phyloP scores from a whole-genome alignment of 2,113 vertebrate genomes.

The Telmatochromis sp. region DNA sequence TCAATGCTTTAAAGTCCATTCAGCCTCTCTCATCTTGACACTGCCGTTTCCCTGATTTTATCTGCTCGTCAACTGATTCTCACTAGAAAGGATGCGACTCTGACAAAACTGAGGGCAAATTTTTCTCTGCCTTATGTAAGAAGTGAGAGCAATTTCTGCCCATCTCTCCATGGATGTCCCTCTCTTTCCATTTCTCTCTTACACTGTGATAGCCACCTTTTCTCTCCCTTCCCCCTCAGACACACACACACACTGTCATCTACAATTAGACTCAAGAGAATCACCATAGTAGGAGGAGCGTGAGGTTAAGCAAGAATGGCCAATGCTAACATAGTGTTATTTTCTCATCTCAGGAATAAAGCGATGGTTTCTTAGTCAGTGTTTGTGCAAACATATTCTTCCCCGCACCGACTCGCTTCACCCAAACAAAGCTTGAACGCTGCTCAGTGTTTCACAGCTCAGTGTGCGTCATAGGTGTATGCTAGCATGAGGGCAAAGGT shows the following conservation, averaged over 20 bases:
- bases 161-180: background rate
- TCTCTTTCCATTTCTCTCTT: slow-evolving; percentile 14
- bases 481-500: background rate
- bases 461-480: background rate
- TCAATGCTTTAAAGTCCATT: slow-evolving; percentile 14
- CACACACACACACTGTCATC: slow-evolving; percentile 52
- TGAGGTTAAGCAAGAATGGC: slow-evolving; percentile 33
- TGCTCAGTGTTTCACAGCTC: background rate
- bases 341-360: slow-evolving; percentile 30
- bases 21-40: background rate
- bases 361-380: background rate
- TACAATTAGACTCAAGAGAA: slow-evolving; percentile 65
- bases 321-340: slow-evolving; percentile 19
- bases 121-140: background rate
- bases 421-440: background rate
- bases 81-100: background rate
- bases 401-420: background rate
- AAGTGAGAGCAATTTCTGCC: background rate
- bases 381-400: background rate
- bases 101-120: background rate
- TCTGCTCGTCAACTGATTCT: background rate
- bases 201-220: slow-evolving; percentile 46
- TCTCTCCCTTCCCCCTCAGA: slow-evolving; percentile 46
- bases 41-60: background rate
- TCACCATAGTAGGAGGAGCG: slow-evolving; percentile 54